phyloP scores from a whole-genome alignment of 2,888 invertebrate genomes.

The Diarsia rubi region DNA sequence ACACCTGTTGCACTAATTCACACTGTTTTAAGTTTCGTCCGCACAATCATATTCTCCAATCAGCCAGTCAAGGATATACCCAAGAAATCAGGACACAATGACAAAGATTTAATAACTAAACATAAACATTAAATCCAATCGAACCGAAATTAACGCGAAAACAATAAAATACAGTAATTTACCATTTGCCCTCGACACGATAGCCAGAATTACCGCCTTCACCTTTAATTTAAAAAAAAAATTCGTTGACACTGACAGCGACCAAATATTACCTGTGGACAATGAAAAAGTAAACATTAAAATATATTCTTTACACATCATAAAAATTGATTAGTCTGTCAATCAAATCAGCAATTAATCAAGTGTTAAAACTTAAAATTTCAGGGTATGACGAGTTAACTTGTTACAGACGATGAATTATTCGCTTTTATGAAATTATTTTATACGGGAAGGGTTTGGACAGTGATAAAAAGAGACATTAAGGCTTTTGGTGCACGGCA shows the following conservation, averaged over 20 bases:
- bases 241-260: slow-evolving; percentile 37
- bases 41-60: neutral
- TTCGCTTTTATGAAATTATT: slow-evolving; percentile 34
- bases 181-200: slow-evolving; percentile 54
- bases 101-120: slow-evolving; percentile 18
- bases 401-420: slow-evolving; percentile 40
- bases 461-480: slow-evolving; percentile 33
- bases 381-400: slow-evolving; percentile 18
- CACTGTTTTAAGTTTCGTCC: neutral
- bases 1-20: neutral
- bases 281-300: slow-evolving; percentile 64
- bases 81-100: slow-evolving; percentile 1
- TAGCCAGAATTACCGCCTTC: slow-evolving; percentile 53
- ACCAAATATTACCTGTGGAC: slow-evolving; percentile 72
- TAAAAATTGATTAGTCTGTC: slow-evolving; percentile 63
- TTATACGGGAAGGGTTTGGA: slow-evolving; percentile 21
- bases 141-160: slow-evolving; percentile 23
- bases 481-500: neutral
- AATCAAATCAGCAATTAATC: slow-evolving; percentile 63
- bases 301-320: slow-evolving; percentile 14
- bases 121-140: slow-evolving; percentile 16
- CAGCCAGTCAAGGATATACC: neutral
- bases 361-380: slow-evolving; percentile 45
- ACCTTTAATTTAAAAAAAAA: slow-evolving; percentile 48
- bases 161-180: slow-evolving; percentile 55